phyloP scores from a whole-genome alignment of 2,888 invertebrate genomes.

The Melanchra persicariae region DNA sequence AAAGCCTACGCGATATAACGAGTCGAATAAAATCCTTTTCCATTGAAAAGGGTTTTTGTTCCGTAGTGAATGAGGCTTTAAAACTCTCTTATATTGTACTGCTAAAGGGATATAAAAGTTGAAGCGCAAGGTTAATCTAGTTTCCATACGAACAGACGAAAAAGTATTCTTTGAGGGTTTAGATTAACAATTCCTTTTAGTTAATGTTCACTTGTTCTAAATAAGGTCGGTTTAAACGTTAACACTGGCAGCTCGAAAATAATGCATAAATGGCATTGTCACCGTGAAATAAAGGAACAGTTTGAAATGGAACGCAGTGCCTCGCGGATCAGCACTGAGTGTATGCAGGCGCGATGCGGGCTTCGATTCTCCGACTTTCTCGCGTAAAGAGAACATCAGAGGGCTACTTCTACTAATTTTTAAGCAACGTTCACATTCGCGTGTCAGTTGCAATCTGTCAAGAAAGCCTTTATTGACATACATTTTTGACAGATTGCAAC shows the following conservation, averaged over 20 bases:
- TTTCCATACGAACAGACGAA: background rate
- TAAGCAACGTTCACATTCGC: no score
- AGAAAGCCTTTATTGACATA: no score
- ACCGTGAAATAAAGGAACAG: background rate
- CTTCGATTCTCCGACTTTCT: slow-evolving; percentile 19
- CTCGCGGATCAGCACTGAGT: slow-evolving; percentile 7
- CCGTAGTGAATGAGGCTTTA: slow-evolving; percentile 5
- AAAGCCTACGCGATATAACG: slow-evolving; percentile 36
- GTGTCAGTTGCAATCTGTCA: no score
- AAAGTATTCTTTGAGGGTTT: slow-evolving; percentile 1
- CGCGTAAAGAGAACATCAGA: slow-evolving; percentile 22
- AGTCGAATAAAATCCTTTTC: slow-evolving; percentile 22
- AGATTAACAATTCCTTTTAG: slow-evolving; percentile 21
- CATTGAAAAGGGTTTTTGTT: slow-evolving; percentile 5
- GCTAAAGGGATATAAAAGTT: slow-evolving; percentile 2
- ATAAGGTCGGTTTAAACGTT: slow-evolving; percentile 1
- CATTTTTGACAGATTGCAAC: no score
- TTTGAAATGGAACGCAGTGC: slow-evolving; percentile 12
- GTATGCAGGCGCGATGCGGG: slow-evolving; percentile 20
- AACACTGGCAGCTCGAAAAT: background rate
- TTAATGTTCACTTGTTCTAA: background rate
- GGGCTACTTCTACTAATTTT: no score
- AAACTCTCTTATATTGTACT: slow-evolving; percentile 2
- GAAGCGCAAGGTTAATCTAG: slow-evolving; percentile 16
- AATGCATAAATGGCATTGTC: slow-evolving; percentile 14